Conservation (phyloP, 64 coral and sea anemone species). For the Pocillopora damicornis region DNA sequence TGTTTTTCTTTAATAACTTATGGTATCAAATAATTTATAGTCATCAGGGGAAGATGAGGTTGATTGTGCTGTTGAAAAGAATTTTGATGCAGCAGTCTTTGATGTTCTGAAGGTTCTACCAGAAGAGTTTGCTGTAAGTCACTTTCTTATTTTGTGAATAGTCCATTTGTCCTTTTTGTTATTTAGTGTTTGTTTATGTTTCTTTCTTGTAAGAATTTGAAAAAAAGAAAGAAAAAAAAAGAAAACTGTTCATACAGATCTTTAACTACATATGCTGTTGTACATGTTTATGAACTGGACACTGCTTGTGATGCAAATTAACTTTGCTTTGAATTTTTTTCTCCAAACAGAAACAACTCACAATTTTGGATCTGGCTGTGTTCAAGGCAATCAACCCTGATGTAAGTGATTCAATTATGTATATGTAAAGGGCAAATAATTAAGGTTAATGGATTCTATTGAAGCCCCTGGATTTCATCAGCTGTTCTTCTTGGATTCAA, state of each 20-base stretch:
- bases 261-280: too few species aligned
- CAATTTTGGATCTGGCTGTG: constrained; percentile 78
- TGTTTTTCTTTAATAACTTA: too few species aligned
- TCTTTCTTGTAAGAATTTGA: too few species aligned
- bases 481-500: too few species aligned
- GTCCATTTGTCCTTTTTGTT: background rate
- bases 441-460: too few species aligned
- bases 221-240: too few species aligned
- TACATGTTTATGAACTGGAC: too few species aligned
- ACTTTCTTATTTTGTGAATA: background rate
- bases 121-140: constrained; percentile 69
- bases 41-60: constrained; percentile 65
- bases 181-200: too few species aligned
- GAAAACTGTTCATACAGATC: too few species aligned
- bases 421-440: background rate
- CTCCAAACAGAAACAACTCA: constrained; percentile 70
- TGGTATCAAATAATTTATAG: background rate
- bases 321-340: background rate
- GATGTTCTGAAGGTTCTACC: constrained; percentile 48
- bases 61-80: constrained; percentile 35
- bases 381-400: constrained; percentile 92
- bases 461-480: too few species aligned
- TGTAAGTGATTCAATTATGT: constrained; percentile 41
- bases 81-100: constrained; percentile 66
- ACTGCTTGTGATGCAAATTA: background rate